Conservation (phyloP, 2,888 invertebrate genomes). For the Heteromyza rotundicornis region DNA sequence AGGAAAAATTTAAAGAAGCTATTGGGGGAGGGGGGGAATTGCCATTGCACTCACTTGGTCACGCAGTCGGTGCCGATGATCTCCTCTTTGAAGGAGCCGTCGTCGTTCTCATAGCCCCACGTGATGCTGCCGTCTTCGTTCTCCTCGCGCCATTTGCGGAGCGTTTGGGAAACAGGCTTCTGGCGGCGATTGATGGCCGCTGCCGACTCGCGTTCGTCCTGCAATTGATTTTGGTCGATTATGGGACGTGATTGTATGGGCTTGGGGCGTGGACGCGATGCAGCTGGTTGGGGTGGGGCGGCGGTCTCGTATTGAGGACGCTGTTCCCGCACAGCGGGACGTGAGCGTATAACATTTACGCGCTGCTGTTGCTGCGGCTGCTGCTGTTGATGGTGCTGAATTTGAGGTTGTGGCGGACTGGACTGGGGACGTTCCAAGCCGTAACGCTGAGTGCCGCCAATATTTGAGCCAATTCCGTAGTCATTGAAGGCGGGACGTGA, state of each 20-base stretch:
- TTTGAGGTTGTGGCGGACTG: slow-evolving; percentile 62
- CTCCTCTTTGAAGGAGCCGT: slow-evolving; percentile 86
- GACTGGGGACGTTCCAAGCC: slow-evolving; percentile 48
- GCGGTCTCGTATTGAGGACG: slow-evolving; percentile 55
- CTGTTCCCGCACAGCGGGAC: slow-evolving; percentile 47
- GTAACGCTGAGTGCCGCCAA: slow-evolving; percentile 49
- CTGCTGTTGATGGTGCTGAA: slow-evolving; percentile 63
- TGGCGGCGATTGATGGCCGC: slow-evolving; percentile 56
- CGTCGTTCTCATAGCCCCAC: slow-evolving; percentile 89
- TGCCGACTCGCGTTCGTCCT: slow-evolving; percentile 48
- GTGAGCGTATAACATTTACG: slow-evolving; percentile 59
- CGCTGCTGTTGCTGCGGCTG: slow-evolving; percentile 58
- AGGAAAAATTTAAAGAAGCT: background rate
- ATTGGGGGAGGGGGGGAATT: background rate
- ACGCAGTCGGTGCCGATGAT: slow-evolving; percentile 79
- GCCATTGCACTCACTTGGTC: slow-evolving; percentile 63
- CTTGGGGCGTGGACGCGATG: slow-evolving; percentile 49
- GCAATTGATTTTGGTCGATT: slow-evolving; percentile 50
- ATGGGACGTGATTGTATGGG: slow-evolving; percentile 55
- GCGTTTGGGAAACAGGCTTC: slow-evolving; percentile 76
- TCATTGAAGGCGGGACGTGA: slow-evolving; percentile 51
- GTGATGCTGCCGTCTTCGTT: slow-evolving; percentile 78
- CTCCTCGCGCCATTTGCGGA: slow-evolving; percentile 77
- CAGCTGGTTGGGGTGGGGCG: slow-evolving; percentile 51
- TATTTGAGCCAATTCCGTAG: slow-evolving; percentile 51